phyloP scores from a whole-genome alignment of 2,113 vertebrate genomes.

The Tragelaphus strepsiceros region DNA sequence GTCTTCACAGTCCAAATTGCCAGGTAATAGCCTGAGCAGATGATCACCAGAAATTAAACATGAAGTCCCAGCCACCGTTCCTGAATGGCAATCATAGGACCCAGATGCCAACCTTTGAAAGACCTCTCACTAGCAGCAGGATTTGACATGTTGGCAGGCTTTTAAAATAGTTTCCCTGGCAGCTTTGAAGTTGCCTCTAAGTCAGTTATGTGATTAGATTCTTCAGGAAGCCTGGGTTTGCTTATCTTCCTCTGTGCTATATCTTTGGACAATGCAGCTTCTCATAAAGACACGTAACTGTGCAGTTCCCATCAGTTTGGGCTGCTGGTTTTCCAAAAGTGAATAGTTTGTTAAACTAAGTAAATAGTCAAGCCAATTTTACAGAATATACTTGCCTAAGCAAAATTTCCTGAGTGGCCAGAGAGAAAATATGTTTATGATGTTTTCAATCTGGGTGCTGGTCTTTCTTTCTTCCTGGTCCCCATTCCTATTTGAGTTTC shows the following conservation, averaged over 20 bases:
- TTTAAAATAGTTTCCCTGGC: conserved; percentile 60
- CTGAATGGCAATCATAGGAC: conserved; percentile 55
- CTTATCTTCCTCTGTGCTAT: conserved; percentile 14
- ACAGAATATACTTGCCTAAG: not conserved
- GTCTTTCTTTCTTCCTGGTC: not conserved
- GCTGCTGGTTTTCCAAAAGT: not conserved
- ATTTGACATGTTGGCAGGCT: conserved; percentile 61
- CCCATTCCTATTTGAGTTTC: not conserved
- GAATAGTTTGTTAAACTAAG: not conserved
- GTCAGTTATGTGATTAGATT: conserved; percentile 56
- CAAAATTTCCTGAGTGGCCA: not conserved
- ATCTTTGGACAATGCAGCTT: conserved; percentile 36
- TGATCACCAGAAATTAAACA: conserved; percentile 51
- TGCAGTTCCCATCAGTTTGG: not conserved
- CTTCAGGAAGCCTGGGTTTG: conserved; percentile 34
- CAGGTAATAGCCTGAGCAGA: conserved; percentile 15
- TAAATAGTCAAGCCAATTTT: conserved; percentile 28
- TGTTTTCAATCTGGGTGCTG: not conserved
- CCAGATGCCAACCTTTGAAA: conserved; percentile 65
- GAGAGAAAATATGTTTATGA: not conserved
- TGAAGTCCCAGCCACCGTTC: not conserved
- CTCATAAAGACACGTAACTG: conserved; percentile 49
- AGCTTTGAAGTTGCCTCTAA: conserved; percentile 59
- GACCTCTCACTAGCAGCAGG: conserved; percentile 65
- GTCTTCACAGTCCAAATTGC: not conserved